Percentiles rank a stretch among this genome's conserved stretches.
phyloP scores from a whole-genome alignment of 2,797 vertebrate species.

The Ctenopoma kingsleyae region DNA sequence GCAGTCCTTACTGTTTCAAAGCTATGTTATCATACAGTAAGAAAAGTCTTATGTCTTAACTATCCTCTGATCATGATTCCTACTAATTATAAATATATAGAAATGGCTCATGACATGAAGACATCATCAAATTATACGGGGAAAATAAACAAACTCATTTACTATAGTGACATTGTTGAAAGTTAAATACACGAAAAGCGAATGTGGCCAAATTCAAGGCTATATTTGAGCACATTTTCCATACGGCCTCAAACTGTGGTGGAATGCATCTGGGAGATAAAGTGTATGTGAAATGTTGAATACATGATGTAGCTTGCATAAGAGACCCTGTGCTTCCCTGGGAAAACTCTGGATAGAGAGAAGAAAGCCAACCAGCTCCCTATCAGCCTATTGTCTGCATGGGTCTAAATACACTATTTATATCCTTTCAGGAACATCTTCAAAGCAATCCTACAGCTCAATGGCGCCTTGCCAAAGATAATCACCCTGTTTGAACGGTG shows the following conservation, averaged over 20 bases:
- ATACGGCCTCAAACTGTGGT: slow-evolving; percentile 10
- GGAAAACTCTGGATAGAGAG: slow-evolving; percentile 40
- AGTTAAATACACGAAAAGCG: slow-evolving; percentile 1
- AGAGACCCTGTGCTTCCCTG: slow-evolving; percentile 24
- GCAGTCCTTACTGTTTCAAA: slow-evolving; percentile 38
- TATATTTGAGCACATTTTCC: slow-evolving; percentile 31
- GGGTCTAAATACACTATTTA: slow-evolving; percentile 78
- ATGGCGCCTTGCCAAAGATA: slow-evolving; percentile 69
- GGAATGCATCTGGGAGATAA: slow-evolving; percentile 13
- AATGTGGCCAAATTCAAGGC: background rate
- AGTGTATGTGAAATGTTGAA: slow-evolving; percentile 26
- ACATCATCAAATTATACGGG: background rate
- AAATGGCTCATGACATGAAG: slow-evolving; percentile 5
- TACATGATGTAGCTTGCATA: slow-evolving; percentile 8
- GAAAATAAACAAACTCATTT: background rate
- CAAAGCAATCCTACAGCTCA: slow-evolving; percentile 65
- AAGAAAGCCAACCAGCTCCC: slow-evolving; percentile 48
- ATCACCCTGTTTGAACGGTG: slow-evolving; percentile 51
- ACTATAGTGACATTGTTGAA: background rate
- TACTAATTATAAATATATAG: background rate
- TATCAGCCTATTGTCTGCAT: slow-evolving; percentile 68
- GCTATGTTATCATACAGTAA: slow-evolving; percentile 4
- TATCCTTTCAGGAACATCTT: slow-evolving; percentile 80
- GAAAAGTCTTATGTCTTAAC: no score
- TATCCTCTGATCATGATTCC: no score